These are phyloP conservation scores for Bungarus multicinctus DNA, from an alignment of 2,113 vertebrate genomes.

Conservation along the genomic window DNA sequence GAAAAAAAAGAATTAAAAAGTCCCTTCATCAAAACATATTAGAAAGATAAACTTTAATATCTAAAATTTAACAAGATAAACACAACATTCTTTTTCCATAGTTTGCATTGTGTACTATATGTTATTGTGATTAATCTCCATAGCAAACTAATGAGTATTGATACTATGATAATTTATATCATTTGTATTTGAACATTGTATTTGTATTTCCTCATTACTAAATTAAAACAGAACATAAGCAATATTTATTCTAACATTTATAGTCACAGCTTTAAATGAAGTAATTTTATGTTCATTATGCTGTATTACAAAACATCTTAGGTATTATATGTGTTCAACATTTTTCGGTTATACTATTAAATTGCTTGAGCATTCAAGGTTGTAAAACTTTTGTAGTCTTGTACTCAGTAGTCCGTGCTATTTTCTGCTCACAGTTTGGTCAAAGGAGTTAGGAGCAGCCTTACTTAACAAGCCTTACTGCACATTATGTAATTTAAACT, in stretches of 20 bases:
- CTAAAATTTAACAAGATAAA: not conserved
- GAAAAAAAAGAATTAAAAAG: rapidly evolving
- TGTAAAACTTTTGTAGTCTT: slow-evolving; percentile 32
- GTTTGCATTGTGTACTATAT: not conserved
- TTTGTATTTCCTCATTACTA: slow-evolving; percentile 24
- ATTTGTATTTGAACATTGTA: slow-evolving; percentile 59
- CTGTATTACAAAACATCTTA: slow-evolving; percentile 17
- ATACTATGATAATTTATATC: slow-evolving; percentile 55
- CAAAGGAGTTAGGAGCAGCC: not conserved
- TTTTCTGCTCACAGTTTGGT: not conserved
- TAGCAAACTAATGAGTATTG: slow-evolving; percentile 59
- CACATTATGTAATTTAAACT: not conserved
- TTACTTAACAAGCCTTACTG: not conserved
- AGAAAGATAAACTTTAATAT: slow-evolving; percentile 48
- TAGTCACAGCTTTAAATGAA: slow-evolving; percentile 48
- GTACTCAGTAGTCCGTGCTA: not conserved
- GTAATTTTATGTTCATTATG: slow-evolving; percentile 50
- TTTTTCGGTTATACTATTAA: slow-evolving; percentile 27
- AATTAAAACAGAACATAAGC: slow-evolving; percentile 39
- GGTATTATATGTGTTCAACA: not conserved
- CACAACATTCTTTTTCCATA: slow-evolving; percentile 14
- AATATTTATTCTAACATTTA: slow-evolving; percentile 41
- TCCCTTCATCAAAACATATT: not conserved
- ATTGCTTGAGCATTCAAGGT: slow-evolving; percentile 49
- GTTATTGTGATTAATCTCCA: slow-evolving; percentile 56